Evolutionary conservation across 1,140 invertebrate genomes (phyloP).

Genomic region (Diabrotica virgifera): DNA sequence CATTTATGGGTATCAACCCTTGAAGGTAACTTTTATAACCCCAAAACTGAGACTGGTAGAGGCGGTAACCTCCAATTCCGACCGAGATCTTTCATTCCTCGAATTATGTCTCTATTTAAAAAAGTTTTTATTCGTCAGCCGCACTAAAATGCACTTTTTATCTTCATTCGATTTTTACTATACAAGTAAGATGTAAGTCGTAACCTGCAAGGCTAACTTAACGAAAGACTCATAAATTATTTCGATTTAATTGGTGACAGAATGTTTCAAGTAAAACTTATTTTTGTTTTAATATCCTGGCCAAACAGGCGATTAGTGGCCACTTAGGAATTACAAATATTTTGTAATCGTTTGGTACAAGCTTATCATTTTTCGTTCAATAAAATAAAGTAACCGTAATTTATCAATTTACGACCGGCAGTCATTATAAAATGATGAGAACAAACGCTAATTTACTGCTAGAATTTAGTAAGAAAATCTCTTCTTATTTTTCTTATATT

Average conservation of each 20-base stretch:
- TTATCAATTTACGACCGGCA: too few relatives aligned
- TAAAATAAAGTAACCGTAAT: too few relatives aligned
- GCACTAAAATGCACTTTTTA: conserved; percentile 1
- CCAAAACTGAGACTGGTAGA: neutral
- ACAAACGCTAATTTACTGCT: too few relatives aligned
- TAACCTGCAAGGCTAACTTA: neutral
- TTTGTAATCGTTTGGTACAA: too few relatives aligned
- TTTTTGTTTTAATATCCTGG: too few relatives aligned
- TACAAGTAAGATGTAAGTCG: neutral
- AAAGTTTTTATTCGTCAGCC: neutral
- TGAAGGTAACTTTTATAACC: conserved; percentile 1
- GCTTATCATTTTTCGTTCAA: too few relatives aligned
- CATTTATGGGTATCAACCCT: conserved; percentile 2
- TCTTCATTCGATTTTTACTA: neutral
- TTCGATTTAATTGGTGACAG: neutral
- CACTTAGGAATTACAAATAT: too few relatives aligned
- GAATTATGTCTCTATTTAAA: neutral
- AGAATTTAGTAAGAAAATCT: too few relatives aligned
- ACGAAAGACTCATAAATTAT: neutral
- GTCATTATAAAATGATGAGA: too few relatives aligned
- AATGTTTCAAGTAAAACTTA: neutral
- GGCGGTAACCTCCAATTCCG: neutral
- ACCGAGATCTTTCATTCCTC: neutral
- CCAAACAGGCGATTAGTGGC: too few relatives aligned
- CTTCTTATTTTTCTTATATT: too few relatives aligned